These are phyloP conservation scores for Hyles vespertilio DNA, from an alignment of 1,140 invertebrate species.

Conservation along the genomic window DNA sequence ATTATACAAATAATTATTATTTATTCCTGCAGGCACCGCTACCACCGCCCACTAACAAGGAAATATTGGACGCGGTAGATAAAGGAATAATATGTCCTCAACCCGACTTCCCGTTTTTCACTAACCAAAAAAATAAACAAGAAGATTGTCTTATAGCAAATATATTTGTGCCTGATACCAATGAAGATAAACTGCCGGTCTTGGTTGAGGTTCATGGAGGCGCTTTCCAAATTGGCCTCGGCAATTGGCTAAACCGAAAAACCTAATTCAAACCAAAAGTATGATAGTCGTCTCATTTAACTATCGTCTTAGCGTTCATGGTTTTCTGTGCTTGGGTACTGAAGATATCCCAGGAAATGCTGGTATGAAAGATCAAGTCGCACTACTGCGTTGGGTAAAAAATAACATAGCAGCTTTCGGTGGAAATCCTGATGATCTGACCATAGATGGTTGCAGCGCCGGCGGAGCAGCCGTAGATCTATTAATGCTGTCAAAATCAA, in stretches of 20 bases:
- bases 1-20: too few relatives aligned
- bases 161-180: constrained; percentile 44
- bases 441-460: constrained; percentile 28
- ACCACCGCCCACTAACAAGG: constrained; percentile 30
- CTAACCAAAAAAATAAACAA: constrained; percentile 10
- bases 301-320: constrained; percentile 31
- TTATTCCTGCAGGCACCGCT: constrained; percentile 37
- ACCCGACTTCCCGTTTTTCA: background rate
- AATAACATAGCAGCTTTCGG: constrained; percentile 33
- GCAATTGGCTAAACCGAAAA: constrained; percentile 10
- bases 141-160: constrained; percentile 55
- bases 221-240: constrained; percentile 27
- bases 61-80: constrained; percentile 37
- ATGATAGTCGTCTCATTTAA: constrained; percentile 32
- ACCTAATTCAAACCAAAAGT: constrained; percentile 22
- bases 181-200: constrained; percentile 43
- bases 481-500: constrained; percentile 24
- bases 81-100: constrained; percentile 43
- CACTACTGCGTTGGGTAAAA: constrained; percentile 28
- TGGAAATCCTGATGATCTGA: constrained; percentile 33
- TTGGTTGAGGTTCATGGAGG: constrained; percentile 44
- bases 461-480: constrained; percentile 25
- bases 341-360: constrained; percentile 34
- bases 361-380: constrained; percentile 40
- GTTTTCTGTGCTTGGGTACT: constrained; percentile 37